Conservation (phyloP, 2,113 vertebrate genomes). For the Zeus faber region DNA sequence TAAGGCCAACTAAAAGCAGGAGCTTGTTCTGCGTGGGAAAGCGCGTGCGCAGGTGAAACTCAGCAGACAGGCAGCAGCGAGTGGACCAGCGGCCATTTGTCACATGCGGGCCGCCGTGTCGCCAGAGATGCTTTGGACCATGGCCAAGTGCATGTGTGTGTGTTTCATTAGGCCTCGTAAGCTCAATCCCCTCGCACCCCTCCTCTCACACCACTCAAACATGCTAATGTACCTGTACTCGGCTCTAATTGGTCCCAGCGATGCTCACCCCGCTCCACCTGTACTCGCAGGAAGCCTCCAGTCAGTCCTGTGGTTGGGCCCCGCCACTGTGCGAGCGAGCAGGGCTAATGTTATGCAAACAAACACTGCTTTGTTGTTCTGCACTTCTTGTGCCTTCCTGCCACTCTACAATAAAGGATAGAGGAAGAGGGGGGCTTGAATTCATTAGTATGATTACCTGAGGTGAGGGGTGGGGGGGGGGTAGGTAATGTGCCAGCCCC, state of each 20-base stretch:
- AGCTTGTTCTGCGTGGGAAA: neutral
- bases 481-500: neutral
- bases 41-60: too few relatives aligned
- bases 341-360: conserved; percentile 72
- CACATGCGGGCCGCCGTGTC: conserved; percentile 31
- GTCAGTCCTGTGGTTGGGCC: conserved; percentile 65
- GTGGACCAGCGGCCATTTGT: conserved; percentile 52
- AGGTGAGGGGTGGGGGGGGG: neutral
- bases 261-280: conserved; percentile 69
- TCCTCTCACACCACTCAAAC: conserved; percentile 63
- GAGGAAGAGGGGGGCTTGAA: neutral
- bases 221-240: conserved; percentile 74
- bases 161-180: conserved; percentile 39
- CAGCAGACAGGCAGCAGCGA: conserved; percentile 8
- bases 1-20: too few relatives aligned
- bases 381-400: conserved; percentile 48
- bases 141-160: conserved; percentile 32
- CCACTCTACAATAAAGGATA: conserved; percentile 41
- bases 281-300: conserved; percentile 65
- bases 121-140: conserved; percentile 29
- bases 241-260: conserved; percentile 77
- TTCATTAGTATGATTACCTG: conserved; percentile 6
- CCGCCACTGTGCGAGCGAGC: conserved; percentile 47
- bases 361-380: conserved; percentile 75
- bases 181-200: conserved; percentile 9